Percentiles rank a stretch among this genome's conserved stretches.
These are phyloP conservation scores for Caenorhabditis elegans DNA, from an alignment of 1,140 invertebrate species.

Conservation along the genomic window DNA sequence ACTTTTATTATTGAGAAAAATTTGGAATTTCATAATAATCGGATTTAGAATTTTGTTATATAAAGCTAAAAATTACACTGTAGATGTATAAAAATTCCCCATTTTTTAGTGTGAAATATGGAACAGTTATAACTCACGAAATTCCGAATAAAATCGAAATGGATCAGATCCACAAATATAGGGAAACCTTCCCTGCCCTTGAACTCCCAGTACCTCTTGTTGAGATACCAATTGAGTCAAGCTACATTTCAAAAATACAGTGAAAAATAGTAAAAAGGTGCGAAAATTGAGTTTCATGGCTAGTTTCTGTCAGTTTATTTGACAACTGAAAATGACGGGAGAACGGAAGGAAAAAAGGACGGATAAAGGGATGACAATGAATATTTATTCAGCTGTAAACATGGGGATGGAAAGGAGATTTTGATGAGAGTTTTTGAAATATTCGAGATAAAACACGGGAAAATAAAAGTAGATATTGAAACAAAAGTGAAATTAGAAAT, in stretches of 20 bases:
- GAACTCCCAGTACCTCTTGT: not conserved
- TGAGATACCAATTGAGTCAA: not conserved
- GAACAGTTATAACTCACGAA: not conserved
- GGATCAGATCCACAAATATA: conserved; percentile 31
- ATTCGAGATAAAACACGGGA: too few species aligned
- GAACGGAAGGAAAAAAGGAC: not conserved
- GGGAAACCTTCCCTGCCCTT: not conserved
- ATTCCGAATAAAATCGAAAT: conserved; percentile 23
- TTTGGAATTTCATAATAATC: too few species aligned
- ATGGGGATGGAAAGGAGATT: not conserved
- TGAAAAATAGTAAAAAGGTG: not conserved
- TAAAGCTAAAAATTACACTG: too few species aligned
- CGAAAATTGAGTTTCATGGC: not conserved
- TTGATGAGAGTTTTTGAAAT: not conserved
- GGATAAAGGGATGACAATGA: not conserved
- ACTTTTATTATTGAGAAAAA: too few species aligned
- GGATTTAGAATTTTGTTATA: too few species aligned
- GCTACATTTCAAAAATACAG: not conserved
- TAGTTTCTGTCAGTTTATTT: conserved; percentile 17
- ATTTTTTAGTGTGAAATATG: not conserved
- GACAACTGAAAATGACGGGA: not conserved
- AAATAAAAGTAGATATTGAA: not conserved
- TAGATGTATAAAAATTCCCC: too few species aligned
- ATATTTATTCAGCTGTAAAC: not conserved
- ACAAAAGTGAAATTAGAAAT: too few species aligned